Percentiles rank a stretch among this genome's conserved stretches.
Conservation (phyloP, 2,888 invertebrate genomes). For the Chymomyza amoena region DNA sequence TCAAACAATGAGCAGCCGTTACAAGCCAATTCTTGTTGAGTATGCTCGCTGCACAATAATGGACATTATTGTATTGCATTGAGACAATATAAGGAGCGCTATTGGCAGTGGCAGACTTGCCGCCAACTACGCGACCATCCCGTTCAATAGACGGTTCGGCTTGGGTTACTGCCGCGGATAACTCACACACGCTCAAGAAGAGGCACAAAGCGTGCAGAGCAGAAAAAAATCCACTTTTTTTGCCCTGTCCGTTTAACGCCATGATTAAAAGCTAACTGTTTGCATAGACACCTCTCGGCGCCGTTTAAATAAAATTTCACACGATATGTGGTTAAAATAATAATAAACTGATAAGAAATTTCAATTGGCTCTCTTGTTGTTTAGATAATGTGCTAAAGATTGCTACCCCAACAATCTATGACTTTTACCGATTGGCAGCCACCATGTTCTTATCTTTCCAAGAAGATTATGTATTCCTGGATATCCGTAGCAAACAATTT, state of each 20-base stretch:
- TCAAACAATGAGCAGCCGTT: conserved; percentile 76
- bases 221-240: not conserved
- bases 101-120: conserved; percentile 58
- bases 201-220: conserved; percentile 4
- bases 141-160: not conserved
- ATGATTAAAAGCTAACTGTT: conserved; percentile 10
- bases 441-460: not conserved
- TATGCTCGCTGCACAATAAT: conserved; percentile 75
- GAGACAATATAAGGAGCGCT: conserved; percentile 75
- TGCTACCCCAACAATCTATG: not conserved
- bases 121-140: conserved; percentile 70
- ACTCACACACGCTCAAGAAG: conserved; percentile 28
- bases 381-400: conserved; percentile 3
- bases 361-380: conserved; percentile 8
- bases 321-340: not conserved
- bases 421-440: not conserved
- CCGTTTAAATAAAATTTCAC: not conserved
- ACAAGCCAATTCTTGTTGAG: conserved; percentile 73
- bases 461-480: not conserved
- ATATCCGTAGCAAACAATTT: not conserved
- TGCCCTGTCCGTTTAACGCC: not conserved
- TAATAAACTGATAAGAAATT: conserved; percentile 8
- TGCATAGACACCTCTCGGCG: not conserved
- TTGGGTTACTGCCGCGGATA: conserved; percentile 39
- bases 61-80: conserved; percentile 64